Conservation (phyloP, 2,888 invertebrate species). For the Nezara viridula region DNA sequence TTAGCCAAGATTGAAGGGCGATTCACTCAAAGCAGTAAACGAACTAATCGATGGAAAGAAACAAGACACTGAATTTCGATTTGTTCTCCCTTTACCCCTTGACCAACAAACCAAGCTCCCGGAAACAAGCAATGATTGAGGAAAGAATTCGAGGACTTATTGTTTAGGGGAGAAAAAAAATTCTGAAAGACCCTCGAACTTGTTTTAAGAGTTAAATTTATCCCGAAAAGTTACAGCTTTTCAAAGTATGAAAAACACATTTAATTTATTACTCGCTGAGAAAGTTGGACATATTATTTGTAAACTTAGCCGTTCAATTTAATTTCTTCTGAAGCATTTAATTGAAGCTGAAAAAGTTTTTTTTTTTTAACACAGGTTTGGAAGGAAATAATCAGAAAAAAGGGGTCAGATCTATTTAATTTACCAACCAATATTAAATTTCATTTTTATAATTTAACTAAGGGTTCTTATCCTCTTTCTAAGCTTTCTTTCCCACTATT, state of each 20-base stretch:
- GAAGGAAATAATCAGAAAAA: not conserved
- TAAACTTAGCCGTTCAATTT: not conserved
- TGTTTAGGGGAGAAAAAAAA: too few species aligned
- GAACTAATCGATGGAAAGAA: not conserved
- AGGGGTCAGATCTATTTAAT: not conserved
- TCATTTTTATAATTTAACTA: not conserved
- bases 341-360: not conserved
- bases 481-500: too few species aligned
- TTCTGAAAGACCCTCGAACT: not conserved
- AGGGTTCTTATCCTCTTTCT: too few species aligned
- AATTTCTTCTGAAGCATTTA: not conserved
- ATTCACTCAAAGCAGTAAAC: not conserved
- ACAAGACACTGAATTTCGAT: not conserved
- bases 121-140: not conserved
- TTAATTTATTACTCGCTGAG: slow-evolving; percentile 11
- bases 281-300: slow-evolving; percentile 42
- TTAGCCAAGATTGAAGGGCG: not conserved
- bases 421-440: not conserved
- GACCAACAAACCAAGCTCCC: not conserved
- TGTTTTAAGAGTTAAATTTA: slow-evolving; percentile 21
- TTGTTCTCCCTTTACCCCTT: not conserved
- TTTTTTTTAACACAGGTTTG: not conserved
- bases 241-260: slow-evolving; percentile 28
- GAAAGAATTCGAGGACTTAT: not conserved
- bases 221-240: slow-evolving; percentile 38